Percentiles rank a stretch among this genome's conserved stretches.
phyloP scores from a whole-genome alignment of 1,140 invertebrate species.

The Pseudobourletiella spinata region DNA sequence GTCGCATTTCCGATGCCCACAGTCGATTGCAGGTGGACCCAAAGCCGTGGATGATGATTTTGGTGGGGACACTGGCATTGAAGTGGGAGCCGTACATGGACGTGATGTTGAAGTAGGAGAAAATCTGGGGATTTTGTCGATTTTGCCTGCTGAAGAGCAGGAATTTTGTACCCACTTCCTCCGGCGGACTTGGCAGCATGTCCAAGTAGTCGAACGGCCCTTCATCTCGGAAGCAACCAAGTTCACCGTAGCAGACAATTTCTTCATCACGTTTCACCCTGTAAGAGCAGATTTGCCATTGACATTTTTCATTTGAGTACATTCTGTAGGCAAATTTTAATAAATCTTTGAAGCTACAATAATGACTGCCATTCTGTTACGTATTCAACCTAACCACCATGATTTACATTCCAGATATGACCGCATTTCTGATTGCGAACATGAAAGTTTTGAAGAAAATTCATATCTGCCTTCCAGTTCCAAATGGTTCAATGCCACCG shows the following conservation, averaged over 20 bases:
- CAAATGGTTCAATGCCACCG: too few species aligned
- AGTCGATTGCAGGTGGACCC: slow-evolving; percentile 77
- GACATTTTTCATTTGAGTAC: too few species aligned
- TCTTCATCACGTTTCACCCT: slow-evolving; percentile 42
- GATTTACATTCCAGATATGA: too few species aligned
- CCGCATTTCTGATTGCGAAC: too few species aligned
- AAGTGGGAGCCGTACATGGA: slow-evolving; percentile 39
- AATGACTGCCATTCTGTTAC: too few species aligned
- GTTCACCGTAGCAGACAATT: slow-evolving; percentile 75
- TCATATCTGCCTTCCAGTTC: too few species aligned
- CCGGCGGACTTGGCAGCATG: slow-evolving; percentile 65
- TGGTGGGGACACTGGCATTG: slow-evolving; percentile 56
- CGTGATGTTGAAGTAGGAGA: slow-evolving; percentile 51
- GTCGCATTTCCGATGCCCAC: slow-evolving; percentile 89
- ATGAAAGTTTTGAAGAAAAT: too few species aligned
- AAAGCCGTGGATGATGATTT: slow-evolving; percentile 90
- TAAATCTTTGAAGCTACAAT: too few species aligned
- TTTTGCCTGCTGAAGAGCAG: slow-evolving; percentile 44
- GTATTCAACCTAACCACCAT: too few species aligned
- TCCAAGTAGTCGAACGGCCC: slow-evolving; percentile 72
- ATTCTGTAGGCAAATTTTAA: too few species aligned
- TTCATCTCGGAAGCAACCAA: slow-evolving; percentile 89
- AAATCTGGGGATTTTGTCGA: slow-evolving; percentile 36
- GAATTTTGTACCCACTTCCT: slow-evolving; percentile 68
- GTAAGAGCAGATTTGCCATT: too few species aligned